A percentile compares a stretch with the other conserved stretches of the same genome.
Conservation (phyloP, 1,140 invertebrate genomes). For the Penaeus vannamei region DNA sequence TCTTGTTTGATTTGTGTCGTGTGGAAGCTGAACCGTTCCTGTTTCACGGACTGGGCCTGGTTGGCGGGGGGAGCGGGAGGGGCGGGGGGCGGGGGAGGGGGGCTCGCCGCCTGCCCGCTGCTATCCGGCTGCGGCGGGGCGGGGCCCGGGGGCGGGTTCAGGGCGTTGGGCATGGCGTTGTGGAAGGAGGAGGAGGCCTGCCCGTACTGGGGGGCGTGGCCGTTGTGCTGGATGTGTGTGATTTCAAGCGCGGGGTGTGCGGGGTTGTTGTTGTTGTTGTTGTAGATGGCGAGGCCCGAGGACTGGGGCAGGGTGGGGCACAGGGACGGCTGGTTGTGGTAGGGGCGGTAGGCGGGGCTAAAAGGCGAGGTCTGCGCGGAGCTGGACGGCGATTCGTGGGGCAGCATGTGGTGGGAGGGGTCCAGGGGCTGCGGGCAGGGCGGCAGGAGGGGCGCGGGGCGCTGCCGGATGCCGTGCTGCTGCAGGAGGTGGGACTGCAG, state of each 20-base stretch:
- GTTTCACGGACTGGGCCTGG: conserved; percentile 34
- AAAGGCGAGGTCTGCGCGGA: conserved; percentile 55
- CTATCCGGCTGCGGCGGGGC: conserved; percentile 59
- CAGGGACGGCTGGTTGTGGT: conserved; percentile 47
- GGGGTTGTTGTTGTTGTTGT: neutral
- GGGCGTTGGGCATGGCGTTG: neutral
- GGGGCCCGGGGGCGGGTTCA: conserved; percentile 38
- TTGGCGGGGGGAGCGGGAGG: too few species aligned
- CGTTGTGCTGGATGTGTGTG: conserved; percentile 27
- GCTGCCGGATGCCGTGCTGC: conserved; percentile 61
- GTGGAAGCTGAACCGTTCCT: conserved; percentile 50
- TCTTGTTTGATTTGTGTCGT: conserved; percentile 59
- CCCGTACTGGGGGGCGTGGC: conserved; percentile 46
- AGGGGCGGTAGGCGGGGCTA: conserved; percentile 52
- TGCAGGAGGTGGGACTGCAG: conserved; percentile 60
- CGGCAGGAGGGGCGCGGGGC: conserved; percentile 48
- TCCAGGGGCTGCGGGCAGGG: conserved; percentile 1
- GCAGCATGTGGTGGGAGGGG: conserved; percentile 53
- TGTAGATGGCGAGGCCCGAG: conserved; percentile 30
- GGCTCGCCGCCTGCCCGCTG: conserved; percentile 57
- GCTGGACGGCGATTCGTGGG: conserved; percentile 62
- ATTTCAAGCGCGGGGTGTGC: conserved; percentile 30
- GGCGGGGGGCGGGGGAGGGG: conserved; percentile 14
- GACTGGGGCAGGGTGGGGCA: conserved; percentile 44
- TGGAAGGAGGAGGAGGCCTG: conserved; percentile 47